Conservation (phyloP, 2,797 vertebrate genomes). For the Melanotaenia maccullochi region DNA sequence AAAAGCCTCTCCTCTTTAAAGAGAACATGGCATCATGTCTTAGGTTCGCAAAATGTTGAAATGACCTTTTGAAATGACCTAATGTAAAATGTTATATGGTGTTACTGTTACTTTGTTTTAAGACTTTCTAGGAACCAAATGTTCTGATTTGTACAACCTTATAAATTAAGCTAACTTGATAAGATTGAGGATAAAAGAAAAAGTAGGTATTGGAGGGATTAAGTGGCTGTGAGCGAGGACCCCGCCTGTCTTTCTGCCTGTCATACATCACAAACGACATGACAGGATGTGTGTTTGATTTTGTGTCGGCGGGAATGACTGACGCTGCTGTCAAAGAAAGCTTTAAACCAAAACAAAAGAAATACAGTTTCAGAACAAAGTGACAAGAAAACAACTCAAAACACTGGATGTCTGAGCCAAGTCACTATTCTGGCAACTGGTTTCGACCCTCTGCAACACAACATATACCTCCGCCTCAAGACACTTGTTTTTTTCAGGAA, state of each 20-base stretch:
- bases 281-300: slow-evolving; percentile 37
- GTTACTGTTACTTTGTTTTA: no score
- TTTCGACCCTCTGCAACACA: slow-evolving; percentile 27
- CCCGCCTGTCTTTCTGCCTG: slow-evolving; percentile 33
- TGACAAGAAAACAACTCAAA: slow-evolving; percentile 37
- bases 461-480: slow-evolving; percentile 10
- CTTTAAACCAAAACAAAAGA: slow-evolving; percentile 53
- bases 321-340: slow-evolving; percentile 33
- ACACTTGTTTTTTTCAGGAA: slow-evolving; percentile 8
- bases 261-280: slow-evolving; percentile 52
- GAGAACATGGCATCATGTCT: no score
- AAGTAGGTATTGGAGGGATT: slow-evolving; percentile 7
- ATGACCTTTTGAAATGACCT: no score
- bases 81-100: no score
- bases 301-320: slow-evolving; percentile 40
- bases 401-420: slow-evolving; percentile 13
- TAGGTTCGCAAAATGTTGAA: no score
- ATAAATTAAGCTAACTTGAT: background rate
- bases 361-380: slow-evolving; percentile 16
- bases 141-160: background rate
- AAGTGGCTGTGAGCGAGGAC: slow-evolving; percentile 11
- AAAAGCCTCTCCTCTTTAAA: no score
- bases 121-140: no score
- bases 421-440: slow-evolving; percentile 27
- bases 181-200: background rate